Evolutionary conservation across 2,797 vertebrate genomes (phyloP).

Genomic region (Scolopax rusticola): DNA sequence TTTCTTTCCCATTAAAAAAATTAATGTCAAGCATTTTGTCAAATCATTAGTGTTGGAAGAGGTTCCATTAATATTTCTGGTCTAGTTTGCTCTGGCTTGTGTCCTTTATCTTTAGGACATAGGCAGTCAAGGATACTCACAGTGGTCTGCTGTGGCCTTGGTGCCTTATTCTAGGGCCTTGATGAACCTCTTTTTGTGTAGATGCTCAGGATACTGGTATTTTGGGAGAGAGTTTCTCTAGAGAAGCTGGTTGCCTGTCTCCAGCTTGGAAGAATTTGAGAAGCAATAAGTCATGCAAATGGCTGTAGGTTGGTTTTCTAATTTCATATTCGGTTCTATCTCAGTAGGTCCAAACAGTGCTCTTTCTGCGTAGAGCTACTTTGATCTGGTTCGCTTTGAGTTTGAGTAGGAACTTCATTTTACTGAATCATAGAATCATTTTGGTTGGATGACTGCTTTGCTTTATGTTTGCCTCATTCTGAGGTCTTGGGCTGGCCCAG

Average conservation of each 20-base stretch:
- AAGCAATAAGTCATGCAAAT: background rate
- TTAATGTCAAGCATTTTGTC: background rate
- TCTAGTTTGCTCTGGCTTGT: background rate
- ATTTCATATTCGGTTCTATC: rapidly evolving
- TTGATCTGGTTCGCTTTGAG: background rate
- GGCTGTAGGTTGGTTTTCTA: background rate
- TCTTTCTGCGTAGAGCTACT: background rate
- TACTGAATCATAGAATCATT: background rate
- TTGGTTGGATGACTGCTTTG: background rate
- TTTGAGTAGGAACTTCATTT: background rate
- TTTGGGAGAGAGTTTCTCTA: background rate
- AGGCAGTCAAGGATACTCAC: background rate
- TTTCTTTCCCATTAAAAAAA: background rate
- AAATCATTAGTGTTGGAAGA: background rate
- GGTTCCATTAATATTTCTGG: background rate
- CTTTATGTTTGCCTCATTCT: background rate
- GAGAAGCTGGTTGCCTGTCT: background rate
- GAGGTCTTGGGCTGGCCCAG: slow-evolving; percentile 7
- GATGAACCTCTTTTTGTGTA: background rate
- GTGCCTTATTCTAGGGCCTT: background rate
- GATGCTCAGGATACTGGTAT: background rate
- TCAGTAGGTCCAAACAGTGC: background rate
- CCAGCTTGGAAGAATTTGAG: background rate
- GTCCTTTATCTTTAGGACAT: background rate
- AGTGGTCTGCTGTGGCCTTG: background rate